Evolutionary conservation across 2,888 invertebrate species (phyloP).

Genomic region (Polydrusus cervinus): DNA sequence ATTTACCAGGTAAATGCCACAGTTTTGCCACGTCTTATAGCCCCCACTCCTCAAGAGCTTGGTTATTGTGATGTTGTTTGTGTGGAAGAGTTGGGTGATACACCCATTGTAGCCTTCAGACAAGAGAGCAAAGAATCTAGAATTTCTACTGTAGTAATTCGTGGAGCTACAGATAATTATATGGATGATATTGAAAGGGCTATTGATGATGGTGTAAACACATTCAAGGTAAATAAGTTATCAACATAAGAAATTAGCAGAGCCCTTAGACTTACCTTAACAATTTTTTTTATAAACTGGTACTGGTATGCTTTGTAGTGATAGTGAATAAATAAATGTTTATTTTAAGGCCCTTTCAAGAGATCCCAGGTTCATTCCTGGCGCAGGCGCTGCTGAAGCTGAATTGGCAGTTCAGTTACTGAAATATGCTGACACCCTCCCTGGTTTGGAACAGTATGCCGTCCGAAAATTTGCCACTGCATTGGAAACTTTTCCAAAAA

Average conservation of each 20-base stretch:
- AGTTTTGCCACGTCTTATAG: slow-evolving; percentile 78
- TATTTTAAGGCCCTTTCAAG: slow-evolving; percentile 66
- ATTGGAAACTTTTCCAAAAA: slow-evolving; percentile 92
- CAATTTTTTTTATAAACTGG: too few relatives aligned
- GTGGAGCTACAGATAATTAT: slow-evolving; percentile 97
- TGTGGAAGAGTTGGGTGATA: slow-evolving; percentile 96
- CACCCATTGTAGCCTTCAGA: slow-evolving; percentile 93
- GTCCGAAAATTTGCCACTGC: slow-evolving; percentile 94
- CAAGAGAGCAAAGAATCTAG: slow-evolving; percentile 88
- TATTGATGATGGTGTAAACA: slow-evolving; percentile 99
- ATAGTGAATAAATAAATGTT: too few relatives aligned
- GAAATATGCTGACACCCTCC: slow-evolving; percentile 91
- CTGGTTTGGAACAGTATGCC: slow-evolving; percentile 97
- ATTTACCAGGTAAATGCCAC: slow-evolving; percentile 66
- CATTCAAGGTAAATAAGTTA: slow-evolving; percentile 84
- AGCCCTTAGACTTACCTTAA: too few relatives aligned
- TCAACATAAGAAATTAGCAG: too few relatives aligned
- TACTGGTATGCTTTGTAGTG: too few relatives aligned
- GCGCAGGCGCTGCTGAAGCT: slow-evolving; percentile 96
- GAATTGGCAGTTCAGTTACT: slow-evolving; percentile 91
- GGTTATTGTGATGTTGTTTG: slow-evolving; percentile 93
- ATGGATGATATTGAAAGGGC: slow-evolving; percentile 99
- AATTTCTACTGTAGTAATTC: slow-evolving; percentile 93
- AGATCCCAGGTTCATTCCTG: slow-evolving; percentile 83
- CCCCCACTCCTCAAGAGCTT: slow-evolving; percentile 91